Conservation (phyloP, 2,113 vertebrate genomes). For the Petrocephalus microphthalmus region DNA sequence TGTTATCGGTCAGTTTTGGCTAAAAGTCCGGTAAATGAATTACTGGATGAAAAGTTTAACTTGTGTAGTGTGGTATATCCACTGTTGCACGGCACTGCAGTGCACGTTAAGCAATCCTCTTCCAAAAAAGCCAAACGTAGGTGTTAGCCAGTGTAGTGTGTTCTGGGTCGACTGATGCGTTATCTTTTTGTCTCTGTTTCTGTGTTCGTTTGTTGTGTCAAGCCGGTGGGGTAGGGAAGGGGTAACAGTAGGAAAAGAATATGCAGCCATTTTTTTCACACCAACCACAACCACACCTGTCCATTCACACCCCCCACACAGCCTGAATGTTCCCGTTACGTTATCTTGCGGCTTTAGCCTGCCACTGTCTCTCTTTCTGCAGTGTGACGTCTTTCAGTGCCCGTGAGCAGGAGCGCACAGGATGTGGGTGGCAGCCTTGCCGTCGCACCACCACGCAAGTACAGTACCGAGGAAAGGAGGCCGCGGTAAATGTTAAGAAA, state of each 20-base stretch:
- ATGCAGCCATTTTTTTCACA: background rate
- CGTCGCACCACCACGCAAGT: conserved; percentile 43
- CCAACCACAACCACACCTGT: conserved; percentile 1
- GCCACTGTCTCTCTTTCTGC: conserved; percentile 13
- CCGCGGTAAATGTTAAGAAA: conserved; percentile 45
- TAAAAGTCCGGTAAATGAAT: background rate
- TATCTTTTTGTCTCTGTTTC: background rate
- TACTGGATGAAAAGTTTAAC: background rate
- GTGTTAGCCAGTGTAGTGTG: background rate
- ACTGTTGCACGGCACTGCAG: background rate
- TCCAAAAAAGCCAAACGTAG: background rate
- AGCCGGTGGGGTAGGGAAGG: background rate
- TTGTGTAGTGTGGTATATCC: background rate
- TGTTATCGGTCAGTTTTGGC: background rate
- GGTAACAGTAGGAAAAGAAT: background rate
- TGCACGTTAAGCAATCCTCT: background rate
- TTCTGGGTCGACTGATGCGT: background rate
- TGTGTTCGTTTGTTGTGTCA: conserved; percentile 13
- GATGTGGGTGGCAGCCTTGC: conserved; percentile 55
- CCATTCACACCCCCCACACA: background rate
- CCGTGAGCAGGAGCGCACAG: conserved; percentile 51
- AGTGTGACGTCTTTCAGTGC: conserved; percentile 26
- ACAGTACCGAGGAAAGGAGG: conserved; percentile 45
- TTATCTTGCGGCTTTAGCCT: conserved; percentile 18
- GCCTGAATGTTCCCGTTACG: conserved; percentile 12